A percentile compares a stretch with the other conserved stretches of the same genome.
These are phyloP conservation scores for Brenthis daphne DNA, from an alignment of 2,888 invertebrate species.

Conservation along the genomic window DNA sequence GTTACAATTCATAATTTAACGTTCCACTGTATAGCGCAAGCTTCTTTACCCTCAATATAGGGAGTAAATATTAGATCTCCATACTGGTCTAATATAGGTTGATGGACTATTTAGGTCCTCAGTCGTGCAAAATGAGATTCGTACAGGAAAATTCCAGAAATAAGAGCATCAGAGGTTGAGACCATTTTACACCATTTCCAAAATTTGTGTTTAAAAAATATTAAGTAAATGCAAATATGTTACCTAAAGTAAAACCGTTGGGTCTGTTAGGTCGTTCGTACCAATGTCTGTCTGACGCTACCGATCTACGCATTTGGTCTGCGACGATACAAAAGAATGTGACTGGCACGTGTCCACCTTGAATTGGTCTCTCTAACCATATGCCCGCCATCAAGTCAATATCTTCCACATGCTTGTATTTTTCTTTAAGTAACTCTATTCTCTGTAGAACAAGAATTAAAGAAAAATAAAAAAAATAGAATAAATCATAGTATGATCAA, in stretches of 20 bases:
- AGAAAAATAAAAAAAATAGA: neutral
- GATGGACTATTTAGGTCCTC: too few species aligned
- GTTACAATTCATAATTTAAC: too few species aligned
- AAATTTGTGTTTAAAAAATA: too few species aligned
- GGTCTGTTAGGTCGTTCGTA: conserved; percentile 54
- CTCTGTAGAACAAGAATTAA: conserved; percentile 39
- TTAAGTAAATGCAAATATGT: conserved; percentile 25
- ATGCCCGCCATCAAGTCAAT: conserved; percentile 94
- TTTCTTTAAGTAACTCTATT: conserved; percentile 45
- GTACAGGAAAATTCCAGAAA: too few species aligned
- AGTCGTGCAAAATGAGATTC: too few species aligned
- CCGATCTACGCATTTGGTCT: conserved; percentile 89
- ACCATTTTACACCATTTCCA: too few species aligned
- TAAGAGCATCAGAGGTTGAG: too few species aligned
- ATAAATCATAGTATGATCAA: too few species aligned
- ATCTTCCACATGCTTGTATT: conserved; percentile 85
- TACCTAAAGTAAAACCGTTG: conserved; percentile 53
- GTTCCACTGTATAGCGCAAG: too few species aligned
- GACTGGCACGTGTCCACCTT: conserved; percentile 91
- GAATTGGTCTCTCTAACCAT: conserved; percentile 89
- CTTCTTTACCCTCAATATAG: too few species aligned
- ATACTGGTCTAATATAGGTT: too few species aligned
- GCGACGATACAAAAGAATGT: conserved; percentile 93
- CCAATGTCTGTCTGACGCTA: conserved; percentile 93
- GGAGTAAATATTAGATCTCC: too few species aligned